Base-by-base conservation (phyloP, 2,113 vertebrate genomes). In the Spea multiplicata region DNA sequence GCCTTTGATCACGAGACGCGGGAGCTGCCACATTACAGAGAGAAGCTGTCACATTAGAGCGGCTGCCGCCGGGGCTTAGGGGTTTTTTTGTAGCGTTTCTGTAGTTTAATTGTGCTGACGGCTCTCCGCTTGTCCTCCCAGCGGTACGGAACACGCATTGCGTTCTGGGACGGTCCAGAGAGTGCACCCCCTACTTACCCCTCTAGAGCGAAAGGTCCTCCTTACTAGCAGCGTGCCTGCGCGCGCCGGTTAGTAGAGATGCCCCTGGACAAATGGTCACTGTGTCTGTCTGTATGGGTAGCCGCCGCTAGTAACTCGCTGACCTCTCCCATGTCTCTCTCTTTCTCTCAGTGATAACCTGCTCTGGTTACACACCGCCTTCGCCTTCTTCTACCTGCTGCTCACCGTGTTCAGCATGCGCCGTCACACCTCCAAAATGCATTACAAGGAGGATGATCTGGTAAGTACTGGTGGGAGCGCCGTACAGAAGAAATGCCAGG, bases 321-420 rank as follows among this genome's bases (percentile, higher is more conserved):
- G 1, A 30, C 30, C 71, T 73, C 45, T 73, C 55, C 50, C 70
- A n/a, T n/a, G 5, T 6, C 44, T 52, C 83, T 52, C 84, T 47
- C 83, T 62, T 64, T 68, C 49, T 17, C n/a, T 52, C 85, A 99
- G 97, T 86, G 93, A 96, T 87, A 85, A 95, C 83, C 91, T 98
- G 78, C 88, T 99, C 1, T 99, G 97, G 97, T 91, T 99, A 81
- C 97, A 99, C 89, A 99, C 97, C 1, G 94, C 86, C 45, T 99
- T 98, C 70, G 97, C 97, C 76, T 98, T 98, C 87, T 89, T 99
- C 69, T 99, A 99, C 88, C 92, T 99, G 88, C 88, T 99, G 86
- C 91, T 99, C 87, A 99, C 97, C 0, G 97, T 99, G 83, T 97
- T 95, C 87, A 97, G 96, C 90, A 99, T 99, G 97, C 93, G 97